Evolutionary conservation across 1,140 invertebrate genomes (phyloP), one percentile per base, ranked within the genome.

Genomic region (Cydia strobilella): DNA sequence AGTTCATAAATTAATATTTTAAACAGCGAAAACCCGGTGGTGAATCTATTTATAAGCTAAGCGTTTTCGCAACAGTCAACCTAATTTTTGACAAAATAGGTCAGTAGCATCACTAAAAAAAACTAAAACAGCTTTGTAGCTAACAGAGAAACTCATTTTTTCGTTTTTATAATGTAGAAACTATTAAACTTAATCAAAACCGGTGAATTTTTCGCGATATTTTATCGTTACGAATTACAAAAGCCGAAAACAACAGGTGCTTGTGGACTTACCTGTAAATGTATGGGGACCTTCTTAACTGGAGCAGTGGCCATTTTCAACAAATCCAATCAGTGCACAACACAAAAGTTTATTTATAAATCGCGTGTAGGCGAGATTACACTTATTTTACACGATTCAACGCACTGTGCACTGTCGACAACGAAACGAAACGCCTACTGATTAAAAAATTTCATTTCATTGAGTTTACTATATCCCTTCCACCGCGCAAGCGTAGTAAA

Each of bases 221-320:
- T 76, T 75, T 80, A 74, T 73, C 27, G 27, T 42, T 59, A n/a
- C 27, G 20, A 69, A 69, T 42, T 59, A n/a, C 27, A 42, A 69
- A 69, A 18, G 75, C 62, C 63, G 54, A 82, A 84, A 82, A 84
- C 81, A 87, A 87, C 85, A 89, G 82, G 84, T 84, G 80, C 74
- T 74, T 20, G 48, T 20, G 48, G 20, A 69, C 94, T 94, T 93
- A 97, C 97, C 96, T 98, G 97, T 84, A 98, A 94, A 93, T 98
- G 97, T 90, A 98, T 98, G 45, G 97, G 97, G 69, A 98, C 97
- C 93, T 98, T 98, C 93, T 98, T 98, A 78, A 98, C 97, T 76
- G 97, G 94, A 62, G 91, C 93, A 82, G 84, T 90, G 76, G 87
- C 82, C 90, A 91, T 91, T 85, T 86, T 90, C 76, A 77, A 76